A percentile compares a stretch with the other conserved stretches of the same genome.
Evolutionary conservation across 2,888 invertebrate species (phyloP).

Genomic region (Encarsia formosa): DNA sequence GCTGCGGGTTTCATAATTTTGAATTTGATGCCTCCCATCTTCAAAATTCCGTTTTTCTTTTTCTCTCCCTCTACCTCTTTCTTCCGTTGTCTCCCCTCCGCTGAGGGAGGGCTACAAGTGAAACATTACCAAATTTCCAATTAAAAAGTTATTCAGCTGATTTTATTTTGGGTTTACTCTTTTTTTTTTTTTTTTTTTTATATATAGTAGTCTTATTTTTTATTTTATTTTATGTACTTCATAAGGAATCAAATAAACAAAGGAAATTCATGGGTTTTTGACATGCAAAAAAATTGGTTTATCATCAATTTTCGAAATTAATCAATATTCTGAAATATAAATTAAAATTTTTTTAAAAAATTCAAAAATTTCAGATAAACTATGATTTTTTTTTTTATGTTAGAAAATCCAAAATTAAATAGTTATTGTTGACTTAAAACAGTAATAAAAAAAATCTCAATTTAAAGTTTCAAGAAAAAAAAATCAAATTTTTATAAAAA

Average conservation of each 20-base stretch:
- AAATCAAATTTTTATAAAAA: too few relatives aligned
- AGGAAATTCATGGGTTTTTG: too few relatives aligned
- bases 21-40: conserved; percentile 12
- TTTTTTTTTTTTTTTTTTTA: too few relatives aligned
- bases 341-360: too few relatives aligned
- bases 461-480: not conserved
- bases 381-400: too few relatives aligned
- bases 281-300: conserved; percentile 17
- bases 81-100: conserved; percentile 47
- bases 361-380: conserved; percentile 13
- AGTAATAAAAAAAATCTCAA: not conserved
- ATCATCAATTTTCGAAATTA: conserved; percentile 7
- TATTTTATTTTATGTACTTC: too few relatives aligned
- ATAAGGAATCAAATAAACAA: too few relatives aligned
- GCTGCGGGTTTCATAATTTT: conserved; percentile 20
- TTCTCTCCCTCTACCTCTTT: conserved; percentile 28
- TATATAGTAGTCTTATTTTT: too few relatives aligned
- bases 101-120: conserved; percentile 52
- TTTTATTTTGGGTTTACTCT: conserved; percentile 12
- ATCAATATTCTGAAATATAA: not conserved
- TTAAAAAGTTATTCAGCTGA: conserved; percentile 41
- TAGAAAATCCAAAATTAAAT: too few relatives aligned
- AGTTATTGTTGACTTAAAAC: too few relatives aligned
- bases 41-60: conserved; percentile 27
- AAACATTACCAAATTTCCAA: conserved; percentile 51